Conservation (phyloP, 2,113 vertebrate genomes). For the Catharus minimus region DNA sequence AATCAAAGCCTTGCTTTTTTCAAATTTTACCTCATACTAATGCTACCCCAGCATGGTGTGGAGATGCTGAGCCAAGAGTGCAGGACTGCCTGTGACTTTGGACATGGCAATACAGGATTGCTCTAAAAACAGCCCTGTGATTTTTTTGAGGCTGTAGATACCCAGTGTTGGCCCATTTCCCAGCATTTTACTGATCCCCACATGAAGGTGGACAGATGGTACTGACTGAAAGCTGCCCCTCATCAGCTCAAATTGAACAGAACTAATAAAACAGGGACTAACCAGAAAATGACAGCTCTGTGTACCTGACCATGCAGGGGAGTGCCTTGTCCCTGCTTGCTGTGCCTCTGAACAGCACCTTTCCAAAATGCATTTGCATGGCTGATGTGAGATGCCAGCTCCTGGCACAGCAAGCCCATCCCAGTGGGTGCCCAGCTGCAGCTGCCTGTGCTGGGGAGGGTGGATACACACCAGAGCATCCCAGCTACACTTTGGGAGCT, state of each 20-base stretch:
- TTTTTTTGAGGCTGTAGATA: neutral
- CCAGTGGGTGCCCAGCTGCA: neutral
- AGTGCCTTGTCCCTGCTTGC: neutral
- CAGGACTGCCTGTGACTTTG: neutral
- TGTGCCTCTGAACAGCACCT: neutral
- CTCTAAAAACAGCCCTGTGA: neutral
- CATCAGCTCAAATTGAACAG: neutral
- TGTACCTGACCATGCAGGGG: neutral
- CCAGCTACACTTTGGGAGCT: rapidly evolving
- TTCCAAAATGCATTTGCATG: neutral
- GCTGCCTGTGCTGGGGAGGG: neutral
- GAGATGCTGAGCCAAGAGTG: neutral
- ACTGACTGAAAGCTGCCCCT: neutral
- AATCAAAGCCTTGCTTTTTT: neutral
- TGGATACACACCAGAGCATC: rapidly evolving
- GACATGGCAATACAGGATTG: neutral
- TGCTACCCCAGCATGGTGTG: neutral
- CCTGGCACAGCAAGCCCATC: neutral
- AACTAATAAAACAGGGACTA: neutral
- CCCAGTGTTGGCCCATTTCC: neutral
- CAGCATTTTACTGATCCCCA: neutral
- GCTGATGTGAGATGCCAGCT: neutral
- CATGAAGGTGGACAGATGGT: neutral
- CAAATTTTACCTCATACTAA: neutral
- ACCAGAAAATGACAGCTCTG: neutral